Base-by-base conservation (phyloP, 2,113 vertebrate species). In the Oryzias javanicus region DNA sequence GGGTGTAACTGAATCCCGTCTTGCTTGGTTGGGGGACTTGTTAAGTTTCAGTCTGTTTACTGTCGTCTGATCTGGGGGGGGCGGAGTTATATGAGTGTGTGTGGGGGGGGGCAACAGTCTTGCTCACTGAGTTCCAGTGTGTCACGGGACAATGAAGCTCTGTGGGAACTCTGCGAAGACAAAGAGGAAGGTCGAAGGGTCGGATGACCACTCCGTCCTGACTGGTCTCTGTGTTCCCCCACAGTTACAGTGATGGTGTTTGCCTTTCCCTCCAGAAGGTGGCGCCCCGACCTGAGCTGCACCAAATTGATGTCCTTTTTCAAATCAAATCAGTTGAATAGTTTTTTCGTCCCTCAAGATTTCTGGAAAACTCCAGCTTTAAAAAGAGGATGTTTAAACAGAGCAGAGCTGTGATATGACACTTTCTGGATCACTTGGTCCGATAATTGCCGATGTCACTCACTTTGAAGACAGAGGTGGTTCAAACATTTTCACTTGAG, bases 141-240 rank as follows among this genome's bases (percentile, higher is more conserved):
- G 64, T 65, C 48, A 60, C 50, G 16, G 78, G 55, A 89, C 87
- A 87, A 89, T 83, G 73, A 51, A 18, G 27, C 85, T 79, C 74
- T 90, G 86, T 89, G 69, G 35, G 35, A 35, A 35, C 35, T 45
- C 58, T 71, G 29, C 51, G 40, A 55, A 60, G 68, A 51, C 49
- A 53, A 58, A 42, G 27, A 59, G 79, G 66, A 65, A 20, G 78
- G 55, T 68, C 55, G 44, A 69, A 55, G 58, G 61, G 46, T 65
- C 48, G 74, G 72, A 53, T 63, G 71, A 57, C 72, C 65, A 69
- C 68, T 76, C 48, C 76, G 49, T 57, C 35, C 8, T 35, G 35
- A 35, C 35, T 35, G 35, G 35, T 35, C 35, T 35, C 35, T 35
- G 35, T 35, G 35, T 35, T 35, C 12, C 35, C 65, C 71, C 66